Evolutionary conservation across 1,140 invertebrate species (phyloP).

Genomic region (Aphaenogaster floridana): DNA sequence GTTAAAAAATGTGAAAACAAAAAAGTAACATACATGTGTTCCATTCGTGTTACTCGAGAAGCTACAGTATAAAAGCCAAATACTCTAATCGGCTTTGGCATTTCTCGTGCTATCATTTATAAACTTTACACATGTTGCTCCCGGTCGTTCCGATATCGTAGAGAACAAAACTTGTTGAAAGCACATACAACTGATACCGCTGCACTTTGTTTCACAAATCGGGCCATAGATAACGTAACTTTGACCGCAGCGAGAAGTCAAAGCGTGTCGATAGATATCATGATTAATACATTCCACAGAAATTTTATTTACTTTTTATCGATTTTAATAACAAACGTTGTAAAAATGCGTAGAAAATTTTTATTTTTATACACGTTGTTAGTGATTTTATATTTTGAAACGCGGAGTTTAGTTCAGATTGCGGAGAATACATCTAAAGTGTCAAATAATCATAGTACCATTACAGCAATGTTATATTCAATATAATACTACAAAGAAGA

Average conservation of each 20-base stretch:
- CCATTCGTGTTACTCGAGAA: not conserved
- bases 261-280: not conserved
- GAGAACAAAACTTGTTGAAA: constrained; percentile 45
- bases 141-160: constrained; percentile 31
- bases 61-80: not conserved
- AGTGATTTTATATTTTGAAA: constrained; percentile 2
- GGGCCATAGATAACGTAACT: constrained; percentile 41
- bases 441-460: not conserved
- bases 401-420: not conserved
- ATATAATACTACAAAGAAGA: not conserved
- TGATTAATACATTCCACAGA: not conserved
- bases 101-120: constrained; percentile 49
- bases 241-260: constrained; percentile 24
- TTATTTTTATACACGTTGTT: not conserved
- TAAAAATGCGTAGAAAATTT: not conserved
- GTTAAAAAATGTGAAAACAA: not conserved
- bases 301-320: constrained; percentile 12
- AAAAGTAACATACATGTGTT: not conserved
- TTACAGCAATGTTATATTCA: not conserved
- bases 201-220: constrained; percentile 50
- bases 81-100: constrained; percentile 11
- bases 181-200: constrained; percentile 22
- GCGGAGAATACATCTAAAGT: not conserved
- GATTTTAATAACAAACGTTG: not conserved
- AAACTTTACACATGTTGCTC: constrained; percentile 39